Base-by-base conservation (phyloP, 53 echinoderm and acorn worm genomes). In the Temnopleurus reevesii region DNA sequence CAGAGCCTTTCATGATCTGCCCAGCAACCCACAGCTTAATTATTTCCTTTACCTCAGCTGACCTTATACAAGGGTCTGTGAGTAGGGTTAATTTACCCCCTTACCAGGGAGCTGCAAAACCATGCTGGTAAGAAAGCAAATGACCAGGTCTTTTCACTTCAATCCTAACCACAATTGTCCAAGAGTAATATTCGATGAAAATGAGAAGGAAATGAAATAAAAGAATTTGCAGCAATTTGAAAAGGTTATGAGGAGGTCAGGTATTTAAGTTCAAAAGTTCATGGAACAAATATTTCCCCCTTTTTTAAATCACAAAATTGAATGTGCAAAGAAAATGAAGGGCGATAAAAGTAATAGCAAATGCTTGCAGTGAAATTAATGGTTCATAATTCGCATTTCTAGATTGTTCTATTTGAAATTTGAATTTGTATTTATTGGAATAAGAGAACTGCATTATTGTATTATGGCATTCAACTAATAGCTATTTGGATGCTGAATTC, bases 11-110 rank as follows among this genome's bases (percentile, higher is more conserved):
- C 71, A 38, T 8, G 3, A 36, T 15, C 71, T 5, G 13, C 38
- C 35, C n/a, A 71, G 21, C 56, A 41, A 31, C 34, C 19, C 15
- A 15, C 17, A 33, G 34, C 63, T 33, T 63, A 17, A 63, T 31
- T 63, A 63, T 63, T 63, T 63, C 63, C 63, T 63, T 63, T 63
- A 71, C 71, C 71, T 41, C 6, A 41, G 12, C 71, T 71, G 41
- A 71, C 71, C 71, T 41, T 41, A 41, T 71, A 41, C 71, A 71
- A 21, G 41, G 71, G 38, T 38, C 23, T 71, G 38, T 8, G 9
- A 21, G 6, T 38, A 21, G 23, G 38, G 38, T 71, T 41, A 71
- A 38, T 71, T 66, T 71, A 41, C 43, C 71, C 63, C 71, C 71
- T 41, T 71, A 36, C 21, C 43, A 8, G 41, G 71, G 41, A 71